These are phyloP conservation scores for Epinotia brunnichana DNA, from an alignment of 2,888 invertebrate species.

Conservation along the genomic window DNA sequence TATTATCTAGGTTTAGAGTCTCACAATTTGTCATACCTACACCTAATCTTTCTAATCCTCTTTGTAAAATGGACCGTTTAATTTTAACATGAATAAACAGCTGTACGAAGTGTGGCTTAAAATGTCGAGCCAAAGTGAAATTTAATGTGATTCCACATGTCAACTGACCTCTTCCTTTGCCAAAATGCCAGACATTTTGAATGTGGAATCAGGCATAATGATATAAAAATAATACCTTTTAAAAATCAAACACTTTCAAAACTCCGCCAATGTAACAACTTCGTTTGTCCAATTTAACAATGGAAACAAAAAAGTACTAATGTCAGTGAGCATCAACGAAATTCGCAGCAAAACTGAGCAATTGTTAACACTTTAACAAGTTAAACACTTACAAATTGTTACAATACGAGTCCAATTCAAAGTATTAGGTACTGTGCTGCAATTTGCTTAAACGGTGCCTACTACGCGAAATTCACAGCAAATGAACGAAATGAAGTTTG, in stretches of 20 bases:
- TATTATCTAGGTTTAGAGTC: too few relatives aligned
- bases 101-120: neutral
- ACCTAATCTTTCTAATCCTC: slow-evolving; percentile 17
- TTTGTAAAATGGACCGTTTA: slow-evolving; percentile 5
- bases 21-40: slow-evolving; percentile 19
- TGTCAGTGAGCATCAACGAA: neutral
- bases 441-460: slow-evolving; percentile 8
- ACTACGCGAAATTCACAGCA: neutral
- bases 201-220: too few relatives aligned
- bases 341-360: slow-evolving; percentile 13
- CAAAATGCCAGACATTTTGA: too few relatives aligned
- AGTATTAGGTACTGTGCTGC: slow-evolving; percentile 16
- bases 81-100: slow-evolving; percentile 13
- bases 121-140: slow-evolving; percentile 5
- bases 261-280: neutral
- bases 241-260: neutral
- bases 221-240: too few relatives aligned
- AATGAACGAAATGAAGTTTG: neutral
- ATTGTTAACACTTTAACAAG: slow-evolving; percentile 50
- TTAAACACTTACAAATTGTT: slow-evolving; percentile 57
- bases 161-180: neutral
- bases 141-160: neutral
- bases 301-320: neutral
- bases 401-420: slow-evolving; percentile 50
- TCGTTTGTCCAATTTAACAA: neutral